phyloP scores from a whole-genome alignment of 2,797 vertebrate species.

The Schizothorax lantsangensis region DNA sequence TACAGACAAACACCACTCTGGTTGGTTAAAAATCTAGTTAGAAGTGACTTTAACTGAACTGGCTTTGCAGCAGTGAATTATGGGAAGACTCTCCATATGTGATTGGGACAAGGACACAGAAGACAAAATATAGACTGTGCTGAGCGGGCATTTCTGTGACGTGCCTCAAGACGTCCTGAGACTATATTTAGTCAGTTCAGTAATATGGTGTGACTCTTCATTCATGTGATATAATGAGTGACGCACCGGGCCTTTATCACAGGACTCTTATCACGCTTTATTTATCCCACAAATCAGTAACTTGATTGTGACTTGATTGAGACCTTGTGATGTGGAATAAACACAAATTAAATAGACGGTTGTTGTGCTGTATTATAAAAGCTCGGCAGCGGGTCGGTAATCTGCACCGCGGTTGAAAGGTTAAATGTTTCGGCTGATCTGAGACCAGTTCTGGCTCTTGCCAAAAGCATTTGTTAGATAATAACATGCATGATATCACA shows the following conservation, averaged over 20 bases:
- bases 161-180: not conserved
- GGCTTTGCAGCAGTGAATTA: not conserved
- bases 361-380: not conserved
- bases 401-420: not conserved
- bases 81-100: not conserved
- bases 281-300: not conserved
- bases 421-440: not conserved
- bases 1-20: too few relatives aligned
- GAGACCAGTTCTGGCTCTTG: not conserved
- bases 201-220: not conserved
- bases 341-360: not conserved
- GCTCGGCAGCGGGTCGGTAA: not conserved
- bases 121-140: not conserved
- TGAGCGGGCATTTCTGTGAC: not conserved
- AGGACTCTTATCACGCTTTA: not conserved
- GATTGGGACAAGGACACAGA: not conserved
- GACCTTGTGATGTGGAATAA: not conserved
- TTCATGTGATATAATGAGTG: not conserved
- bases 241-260: not conserved
- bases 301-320: not conserved
- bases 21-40: not conserved
- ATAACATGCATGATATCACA: not conserved
- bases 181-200: not conserved
- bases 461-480: not conserved
- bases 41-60: not conserved